phyloP scores from a whole-genome alignment of 2,797 vertebrate species.

The Liparis tanakae region DNA sequence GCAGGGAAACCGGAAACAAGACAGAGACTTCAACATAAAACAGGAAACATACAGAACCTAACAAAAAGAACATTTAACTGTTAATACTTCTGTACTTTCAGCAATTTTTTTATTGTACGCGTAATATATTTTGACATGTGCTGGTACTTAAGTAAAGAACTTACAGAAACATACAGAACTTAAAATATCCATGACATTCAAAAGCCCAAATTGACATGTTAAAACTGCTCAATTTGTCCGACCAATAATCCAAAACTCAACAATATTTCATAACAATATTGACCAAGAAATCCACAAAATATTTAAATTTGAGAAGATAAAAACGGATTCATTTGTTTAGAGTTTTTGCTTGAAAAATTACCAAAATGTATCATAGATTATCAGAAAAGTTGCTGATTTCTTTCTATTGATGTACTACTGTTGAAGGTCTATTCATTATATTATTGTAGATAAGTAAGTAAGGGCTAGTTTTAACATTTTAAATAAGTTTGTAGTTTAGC shows the following conservation, averaged over 20 bases:
- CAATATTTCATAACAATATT: neutral
- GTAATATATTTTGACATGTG: neutral
- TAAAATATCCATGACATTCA: neutral
- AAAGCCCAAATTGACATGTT: neutral
- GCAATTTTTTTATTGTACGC: neutral
- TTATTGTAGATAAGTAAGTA: constrained; percentile 2
- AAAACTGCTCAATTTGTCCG: neutral
- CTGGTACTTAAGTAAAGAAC: neutral
- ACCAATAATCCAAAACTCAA: constrained; percentile 3
- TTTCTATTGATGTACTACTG: neutral
- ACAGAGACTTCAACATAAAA: no score
- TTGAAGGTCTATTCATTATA: neutral
- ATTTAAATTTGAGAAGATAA: neutral
- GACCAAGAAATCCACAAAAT: neutral
- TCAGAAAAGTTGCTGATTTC: neutral
- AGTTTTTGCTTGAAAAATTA: constrained; percentile 3
- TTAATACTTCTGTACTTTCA: neutral
- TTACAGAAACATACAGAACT: no score
- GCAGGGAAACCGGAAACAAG: no score
- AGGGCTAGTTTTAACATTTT: neutral
- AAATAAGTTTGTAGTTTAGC: no score
- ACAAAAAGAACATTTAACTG: neutral
- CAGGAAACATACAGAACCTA: no score
- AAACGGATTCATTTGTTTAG: constrained; percentile 7
- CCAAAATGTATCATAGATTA: neutral